Base-by-base conservation (phyloP, 2,797 vertebrate species). In the Xiphorhynchus erythropygius region DNA sequence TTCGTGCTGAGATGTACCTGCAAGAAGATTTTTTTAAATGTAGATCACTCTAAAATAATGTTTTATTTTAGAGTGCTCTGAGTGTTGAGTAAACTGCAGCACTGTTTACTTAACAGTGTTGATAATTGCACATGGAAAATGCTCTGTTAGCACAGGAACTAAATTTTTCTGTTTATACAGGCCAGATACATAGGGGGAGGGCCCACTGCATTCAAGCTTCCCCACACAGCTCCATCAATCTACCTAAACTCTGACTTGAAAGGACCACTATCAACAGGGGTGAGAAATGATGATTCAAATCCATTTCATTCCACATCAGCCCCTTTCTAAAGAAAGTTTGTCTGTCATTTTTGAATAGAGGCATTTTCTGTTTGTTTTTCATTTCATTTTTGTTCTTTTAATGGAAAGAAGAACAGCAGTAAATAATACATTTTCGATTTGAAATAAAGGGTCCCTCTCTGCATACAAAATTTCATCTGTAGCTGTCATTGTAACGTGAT, bases 211-310 rank as follows among this genome's bases (percentile, higher is more conserved):
- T 98, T 98, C 98, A 98, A 98, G 98, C 97, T 98, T 94, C 97
- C 98, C 86, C 98, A 98, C 82, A 98, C 98, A 97, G 97, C 97
- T 80, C 98, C 97, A 41, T 97, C 98, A 91, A 98, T 98, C 98
- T 98, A 98, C 97, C 74, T 98, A 98, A 98, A 98, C 96, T 98
- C 98, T 98, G 98, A 98, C 92, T 96, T 98, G 97, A 98, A 98
- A 98, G 98, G 98, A 98, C 98, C 98, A 94, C 97, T 98, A 79
- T 98, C 98, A 80, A 93, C 98, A 97, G 98, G 98, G 98, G 98
- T 98, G 97, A 98, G 98, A 98, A 92, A 97, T 84, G 79, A 93
- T 69, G 60, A 93, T 87, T 93, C 90, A 96, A 96, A 93, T 97
- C 84, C 97, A 97, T 97, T 87, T 92, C 97, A 97, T 98, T 95